These are phyloP conservation scores for Orbicella faveolata DNA, from an alignment of 64 coral and sea anemone species.

Conservation along the genomic window DNA sequence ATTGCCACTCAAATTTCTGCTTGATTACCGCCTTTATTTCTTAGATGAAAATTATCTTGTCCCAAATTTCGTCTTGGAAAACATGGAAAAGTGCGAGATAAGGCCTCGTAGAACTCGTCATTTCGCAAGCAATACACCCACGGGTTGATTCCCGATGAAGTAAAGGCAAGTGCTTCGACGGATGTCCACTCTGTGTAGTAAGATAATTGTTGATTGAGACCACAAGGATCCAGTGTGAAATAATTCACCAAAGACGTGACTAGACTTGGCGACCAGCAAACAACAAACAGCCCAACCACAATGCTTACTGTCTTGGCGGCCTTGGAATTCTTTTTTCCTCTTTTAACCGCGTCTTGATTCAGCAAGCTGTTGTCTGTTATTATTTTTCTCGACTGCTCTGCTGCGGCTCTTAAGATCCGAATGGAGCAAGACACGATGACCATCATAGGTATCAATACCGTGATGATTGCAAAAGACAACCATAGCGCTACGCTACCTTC, in stretches of 20 bases:
- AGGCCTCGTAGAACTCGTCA: background rate
- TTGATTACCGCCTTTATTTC: background rate
- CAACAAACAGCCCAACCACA: slow-evolving; percentile 2
- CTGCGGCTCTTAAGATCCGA: background rate
- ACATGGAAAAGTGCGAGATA: background rate
- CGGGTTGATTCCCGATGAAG: slow-evolving; percentile 8
- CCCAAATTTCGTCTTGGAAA: background rate
- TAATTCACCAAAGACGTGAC: slow-evolving; percentile 21
- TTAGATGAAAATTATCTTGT: background rate
- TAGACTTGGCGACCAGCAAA: slow-evolving; percentile 8
- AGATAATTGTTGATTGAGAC: background rate
- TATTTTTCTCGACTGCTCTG: background rate
- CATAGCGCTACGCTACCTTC: background rate
- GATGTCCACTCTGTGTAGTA: background rate
- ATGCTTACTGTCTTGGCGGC: background rate
- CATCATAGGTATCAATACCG: slow-evolving; percentile 2
- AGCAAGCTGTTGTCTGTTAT: background rate
- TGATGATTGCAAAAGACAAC: slow-evolving; percentile 6
- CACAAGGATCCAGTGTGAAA: background rate
- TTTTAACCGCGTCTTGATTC: background rate
- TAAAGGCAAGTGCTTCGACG: background rate
- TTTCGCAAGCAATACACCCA: slow-evolving; percentile 16
- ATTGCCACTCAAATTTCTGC: background rate
- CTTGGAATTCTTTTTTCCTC: background rate
- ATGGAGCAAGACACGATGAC: background rate